phyloP scores from a whole-genome alignment of 2,113 vertebrate species.

The Chaenocephalus aceratus region DNA sequence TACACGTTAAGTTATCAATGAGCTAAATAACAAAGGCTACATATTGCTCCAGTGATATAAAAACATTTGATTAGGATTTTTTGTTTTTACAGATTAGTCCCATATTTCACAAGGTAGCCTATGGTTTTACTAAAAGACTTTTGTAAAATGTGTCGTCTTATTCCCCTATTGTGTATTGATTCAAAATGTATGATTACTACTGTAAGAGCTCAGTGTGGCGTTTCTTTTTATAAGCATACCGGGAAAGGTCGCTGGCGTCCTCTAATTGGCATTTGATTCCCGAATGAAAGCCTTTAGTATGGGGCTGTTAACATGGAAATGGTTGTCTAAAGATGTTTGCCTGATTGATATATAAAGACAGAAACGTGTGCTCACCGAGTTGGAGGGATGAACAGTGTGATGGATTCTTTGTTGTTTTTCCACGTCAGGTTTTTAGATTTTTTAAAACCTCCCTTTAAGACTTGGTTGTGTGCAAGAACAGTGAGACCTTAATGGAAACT shows the following conservation, averaged over 20 bases:
- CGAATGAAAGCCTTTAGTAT: neutral
- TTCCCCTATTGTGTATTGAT: neutral
- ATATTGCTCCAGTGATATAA: neutral
- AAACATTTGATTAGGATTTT: neutral
- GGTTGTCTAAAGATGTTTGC: neutral
- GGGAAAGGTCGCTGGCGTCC: neutral
- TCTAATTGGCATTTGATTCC: neutral
- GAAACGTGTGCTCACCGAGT: neutral
- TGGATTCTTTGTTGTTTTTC: neutral
- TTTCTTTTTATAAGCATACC: neutral
- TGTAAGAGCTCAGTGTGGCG: neutral
- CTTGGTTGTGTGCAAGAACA: neutral
- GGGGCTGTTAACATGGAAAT: neutral
- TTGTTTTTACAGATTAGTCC: neutral
- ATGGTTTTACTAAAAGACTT: no score
- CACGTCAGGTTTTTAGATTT: no score
- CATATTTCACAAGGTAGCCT: neutral
- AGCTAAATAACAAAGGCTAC: no score
- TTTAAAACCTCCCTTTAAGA: neutral
- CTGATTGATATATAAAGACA: neutral
- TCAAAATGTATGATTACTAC: neutral
- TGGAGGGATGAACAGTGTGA: neutral
- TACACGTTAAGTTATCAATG: neutral
- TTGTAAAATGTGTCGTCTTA: no score
- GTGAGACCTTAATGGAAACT: no score